These are phyloP conservation scores for Epistrophe eligans DNA, from an alignment of 2,888 invertebrate genomes.

Conservation along the genomic window DNA sequence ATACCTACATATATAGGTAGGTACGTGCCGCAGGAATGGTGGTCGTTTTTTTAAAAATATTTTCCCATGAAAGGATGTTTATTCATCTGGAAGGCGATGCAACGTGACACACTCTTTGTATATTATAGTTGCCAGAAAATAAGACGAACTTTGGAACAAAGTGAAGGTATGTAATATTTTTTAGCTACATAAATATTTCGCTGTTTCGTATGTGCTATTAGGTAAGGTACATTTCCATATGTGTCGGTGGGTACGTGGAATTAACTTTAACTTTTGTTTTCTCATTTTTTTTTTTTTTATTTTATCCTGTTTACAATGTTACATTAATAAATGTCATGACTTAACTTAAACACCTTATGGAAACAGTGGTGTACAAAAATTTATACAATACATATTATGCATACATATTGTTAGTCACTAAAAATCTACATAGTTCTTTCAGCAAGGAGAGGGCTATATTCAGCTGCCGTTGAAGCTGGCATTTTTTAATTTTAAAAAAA, in stretches of 20 bases:
- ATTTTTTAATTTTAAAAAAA: too few relatives aligned
- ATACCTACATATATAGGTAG: too few relatives aligned
- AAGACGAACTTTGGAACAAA: conserved; percentile 9
- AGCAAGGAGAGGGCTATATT: too few relatives aligned
- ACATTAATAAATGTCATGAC: conserved; percentile 34
- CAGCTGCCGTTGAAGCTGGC: too few relatives aligned
- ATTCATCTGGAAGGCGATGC: conserved; percentile 63
- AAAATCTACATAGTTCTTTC: too few relatives aligned
- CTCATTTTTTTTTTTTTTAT: background rate
- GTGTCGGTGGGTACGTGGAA: conserved; percentile 5
- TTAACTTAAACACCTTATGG: background rate
- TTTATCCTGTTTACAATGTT: background rate
- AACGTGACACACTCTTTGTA: conserved; percentile 59
- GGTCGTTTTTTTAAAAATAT: conserved; percentile 57
- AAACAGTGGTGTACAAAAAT: background rate
- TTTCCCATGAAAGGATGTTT: conserved; percentile 57
- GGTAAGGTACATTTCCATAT: conserved; percentile 4
- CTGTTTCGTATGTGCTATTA: background rate
- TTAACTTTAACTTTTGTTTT: background rate
- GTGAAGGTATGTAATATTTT: background rate
- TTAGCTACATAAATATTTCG: background rate
- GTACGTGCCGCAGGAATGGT: conserved; percentile 67
- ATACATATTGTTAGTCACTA: too few relatives aligned
- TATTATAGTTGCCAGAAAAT: conserved; percentile 1
- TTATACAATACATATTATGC: too few relatives aligned